These are phyloP conservation scores for Quadroppia sp. DNA, from an alignment of 2,888 invertebrate species.

Conservation along the genomic window DNA sequence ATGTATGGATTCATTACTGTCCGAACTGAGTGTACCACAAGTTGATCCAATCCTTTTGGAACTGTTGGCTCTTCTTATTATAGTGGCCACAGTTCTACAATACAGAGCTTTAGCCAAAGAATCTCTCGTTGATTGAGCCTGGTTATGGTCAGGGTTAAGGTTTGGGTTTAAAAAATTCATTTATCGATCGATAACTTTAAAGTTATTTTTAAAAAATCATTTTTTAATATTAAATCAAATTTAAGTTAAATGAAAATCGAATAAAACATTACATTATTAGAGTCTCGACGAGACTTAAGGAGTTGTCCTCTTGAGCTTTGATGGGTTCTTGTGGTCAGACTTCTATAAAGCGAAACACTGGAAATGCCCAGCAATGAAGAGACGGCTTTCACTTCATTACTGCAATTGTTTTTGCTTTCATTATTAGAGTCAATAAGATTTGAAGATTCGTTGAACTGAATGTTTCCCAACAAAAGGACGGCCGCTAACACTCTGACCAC, in stretches of 20 bases:
- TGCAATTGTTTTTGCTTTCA: conserved; percentile 31
- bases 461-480: conserved; percentile 83
- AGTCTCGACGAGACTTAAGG: conserved; percentile 64
- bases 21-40: conserved; percentile 76
- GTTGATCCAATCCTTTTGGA: conserved; percentile 75
- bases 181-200: neutral
- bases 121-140: conserved; percentile 81
- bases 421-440: neutral
- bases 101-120: conserved; percentile 86
- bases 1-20: conserved; percentile 86
- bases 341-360: conserved; percentile 69
- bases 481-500: conserved; percentile 87
- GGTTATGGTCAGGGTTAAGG: too few species aligned
- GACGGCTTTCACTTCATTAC: conserved; percentile 71
- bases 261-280: neutral
- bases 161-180: too few species aligned
- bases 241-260: neutral
- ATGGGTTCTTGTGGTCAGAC: conserved; percentile 75
- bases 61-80: conserved; percentile 86
- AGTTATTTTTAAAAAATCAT: too few species aligned
- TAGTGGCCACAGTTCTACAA: conserved; percentile 88
- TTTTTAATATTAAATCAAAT: too few species aligned
- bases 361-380: conserved; percentile 76
- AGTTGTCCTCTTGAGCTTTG: conserved; percentile 68
- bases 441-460: conserved; percentile 71